phyloP scores from a whole-genome alignment of 2,888 invertebrate species.

The Chironomus tentans region DNA sequence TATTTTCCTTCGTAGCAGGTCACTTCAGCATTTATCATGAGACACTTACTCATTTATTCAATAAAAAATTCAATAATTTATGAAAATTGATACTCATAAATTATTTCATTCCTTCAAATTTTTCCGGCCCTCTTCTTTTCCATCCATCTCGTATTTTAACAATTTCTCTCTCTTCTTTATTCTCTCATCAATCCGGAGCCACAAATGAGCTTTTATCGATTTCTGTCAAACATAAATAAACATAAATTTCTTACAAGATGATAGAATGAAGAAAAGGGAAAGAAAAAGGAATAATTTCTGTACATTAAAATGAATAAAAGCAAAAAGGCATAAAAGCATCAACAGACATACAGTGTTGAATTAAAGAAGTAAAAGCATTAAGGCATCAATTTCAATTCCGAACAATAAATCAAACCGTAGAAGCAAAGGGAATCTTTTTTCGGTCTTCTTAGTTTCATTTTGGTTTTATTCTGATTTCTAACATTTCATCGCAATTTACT shows the following conservation, averaged over 20 bases:
- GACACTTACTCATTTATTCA: too few relatives aligned
- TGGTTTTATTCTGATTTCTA: not conserved
- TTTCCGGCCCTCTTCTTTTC: not conserved
- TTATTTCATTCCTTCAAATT: not conserved
- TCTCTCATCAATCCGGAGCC: not conserved
- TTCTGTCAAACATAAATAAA: slow-evolving; percentile 1
- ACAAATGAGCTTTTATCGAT: slow-evolving; percentile 3
- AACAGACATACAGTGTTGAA: too few relatives aligned
- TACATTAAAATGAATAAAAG: too few relatives aligned
- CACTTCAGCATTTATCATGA: too few relatives aligned
- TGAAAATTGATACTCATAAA: not conserved
- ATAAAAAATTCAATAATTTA: not conserved
- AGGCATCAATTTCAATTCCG: not conserved
- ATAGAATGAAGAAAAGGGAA: too few relatives aligned
- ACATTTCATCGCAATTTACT: too few relatives aligned
- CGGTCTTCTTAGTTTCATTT: not conserved
- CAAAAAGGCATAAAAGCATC: too few relatives aligned
- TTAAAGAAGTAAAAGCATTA: not conserved
- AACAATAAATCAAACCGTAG: not conserved
- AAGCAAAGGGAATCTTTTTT: not conserved
- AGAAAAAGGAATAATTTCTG: too few relatives aligned
- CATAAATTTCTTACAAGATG: not conserved
- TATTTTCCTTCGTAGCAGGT: too few relatives aligned
- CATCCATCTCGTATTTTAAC: not conserved
- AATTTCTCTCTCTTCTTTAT: not conserved